A percentile compares a stretch with the other conserved stretches of the same genome.
These are phyloP conservation scores for Melinaea menophilus DNA, from an alignment of 2,888 invertebrate genomes.

Conservation along the genomic window DNA sequence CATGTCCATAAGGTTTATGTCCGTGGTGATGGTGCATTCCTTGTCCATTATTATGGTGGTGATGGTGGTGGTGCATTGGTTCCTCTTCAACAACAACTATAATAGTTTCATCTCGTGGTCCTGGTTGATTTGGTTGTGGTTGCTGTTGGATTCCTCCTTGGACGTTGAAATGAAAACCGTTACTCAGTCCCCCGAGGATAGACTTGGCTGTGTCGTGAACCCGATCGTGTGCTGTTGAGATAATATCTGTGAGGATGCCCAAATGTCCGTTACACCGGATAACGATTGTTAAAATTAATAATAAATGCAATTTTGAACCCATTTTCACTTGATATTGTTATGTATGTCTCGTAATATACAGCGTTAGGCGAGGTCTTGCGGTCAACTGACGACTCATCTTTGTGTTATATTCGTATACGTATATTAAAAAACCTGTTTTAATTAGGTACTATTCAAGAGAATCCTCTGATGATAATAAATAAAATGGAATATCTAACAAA, in stretches of 20 bases:
- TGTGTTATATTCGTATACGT: slow-evolving; percentile 32
- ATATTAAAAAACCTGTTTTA: slow-evolving; percentile 31
- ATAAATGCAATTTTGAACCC: slow-evolving; percentile 24
- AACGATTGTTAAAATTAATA: slow-evolving; percentile 28
- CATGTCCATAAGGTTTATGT: slow-evolving; percentile 12
- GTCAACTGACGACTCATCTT: slow-evolving; percentile 44
- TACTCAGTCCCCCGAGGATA: slow-evolving; percentile 45
- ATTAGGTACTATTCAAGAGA: slow-evolving; percentile 11
- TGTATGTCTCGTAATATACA: slow-evolving; percentile 10
- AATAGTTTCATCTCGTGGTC: slow-evolving; percentile 28
- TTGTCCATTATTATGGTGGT: slow-evolving; percentile 11
- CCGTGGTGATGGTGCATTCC: slow-evolving; percentile 16
- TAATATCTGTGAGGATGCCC: slow-evolving; percentile 14
- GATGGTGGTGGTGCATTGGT: slow-evolving; percentile 1
- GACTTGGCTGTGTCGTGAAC: slow-evolving; percentile 48
- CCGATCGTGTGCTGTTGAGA: slow-evolving; percentile 18
- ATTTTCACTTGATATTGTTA: slow-evolving; percentile 13
- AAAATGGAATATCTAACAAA: not conserved
- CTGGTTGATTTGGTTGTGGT: slow-evolving; percentile 35
- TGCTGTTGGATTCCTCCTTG: slow-evolving; percentile 37
- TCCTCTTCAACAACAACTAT: slow-evolving; percentile 8
- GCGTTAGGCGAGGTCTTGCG: slow-evolving; percentile 34
- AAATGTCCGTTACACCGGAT: slow-evolving; percentile 27
- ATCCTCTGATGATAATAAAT: slow-evolving; percentile 11
- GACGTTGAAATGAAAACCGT: slow-evolving; percentile 42